These are phyloP conservation scores for Agrilus cyanescens DNA, from an alignment of 2,888 invertebrate species.

Conservation along the genomic window DNA sequence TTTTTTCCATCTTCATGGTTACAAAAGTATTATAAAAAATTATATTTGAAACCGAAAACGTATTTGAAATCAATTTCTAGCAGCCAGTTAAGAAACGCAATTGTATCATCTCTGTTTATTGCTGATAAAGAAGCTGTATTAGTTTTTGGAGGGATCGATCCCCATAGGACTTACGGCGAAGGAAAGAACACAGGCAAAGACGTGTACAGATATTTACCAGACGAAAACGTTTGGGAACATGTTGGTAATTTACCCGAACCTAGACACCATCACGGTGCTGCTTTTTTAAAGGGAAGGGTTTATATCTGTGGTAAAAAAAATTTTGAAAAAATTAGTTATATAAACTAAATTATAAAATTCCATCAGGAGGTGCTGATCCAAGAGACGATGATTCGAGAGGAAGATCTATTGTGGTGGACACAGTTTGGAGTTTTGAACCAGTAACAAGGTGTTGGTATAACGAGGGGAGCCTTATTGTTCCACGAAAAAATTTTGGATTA, in stretches of 20 bases:
- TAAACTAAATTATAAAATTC: neutral
- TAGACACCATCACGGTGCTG: conserved; percentile 55
- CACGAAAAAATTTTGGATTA: conserved; percentile 57
- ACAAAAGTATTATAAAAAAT: too few species aligned
- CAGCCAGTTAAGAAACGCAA: too few species aligned
- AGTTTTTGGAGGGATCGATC: conserved; percentile 59
- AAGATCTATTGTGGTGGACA: conserved; percentile 46
- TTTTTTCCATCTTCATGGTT: too few species aligned
- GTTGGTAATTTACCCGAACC: conserved; percentile 58
- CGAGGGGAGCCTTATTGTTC: conserved; percentile 46
- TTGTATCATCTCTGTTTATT: conserved; percentile 42
- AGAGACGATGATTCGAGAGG: conserved; percentile 44
- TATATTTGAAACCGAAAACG: too few species aligned
- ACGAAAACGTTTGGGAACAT: conserved; percentile 51
- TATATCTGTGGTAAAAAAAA: conserved; percentile 48
- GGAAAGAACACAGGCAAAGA: conserved; percentile 50
- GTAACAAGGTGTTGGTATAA: conserved; percentile 50
- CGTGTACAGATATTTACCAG: conserved; percentile 47
- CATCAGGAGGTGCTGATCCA: conserved; percentile 57
- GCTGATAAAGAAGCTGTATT: conserved; percentile 49
- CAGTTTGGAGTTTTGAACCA: conserved; percentile 60
- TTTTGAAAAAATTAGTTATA: too few species aligned
- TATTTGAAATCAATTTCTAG: too few species aligned
- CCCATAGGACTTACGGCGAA: conserved; percentile 44
- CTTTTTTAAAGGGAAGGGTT: conserved; percentile 49